Percentiles rank a stretch among this genome's conserved stretches.
Evolutionary conservation across 1,140 invertebrate genomes (phyloP).

Genomic region (Diorhabda carinulata): DNA sequence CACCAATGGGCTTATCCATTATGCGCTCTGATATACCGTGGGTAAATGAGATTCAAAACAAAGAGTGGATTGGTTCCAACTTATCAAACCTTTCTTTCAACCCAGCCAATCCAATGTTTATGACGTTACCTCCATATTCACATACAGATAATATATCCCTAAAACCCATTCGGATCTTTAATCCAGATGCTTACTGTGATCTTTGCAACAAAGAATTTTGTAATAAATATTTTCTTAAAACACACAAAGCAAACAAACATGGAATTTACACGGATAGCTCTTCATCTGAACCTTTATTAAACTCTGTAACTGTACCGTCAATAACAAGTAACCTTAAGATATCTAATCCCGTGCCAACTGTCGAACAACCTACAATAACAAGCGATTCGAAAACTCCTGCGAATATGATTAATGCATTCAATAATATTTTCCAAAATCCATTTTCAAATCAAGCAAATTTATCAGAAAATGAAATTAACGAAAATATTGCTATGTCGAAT

Average conservation of each 20-base stretch:
- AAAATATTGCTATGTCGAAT: constrained; percentile 33
- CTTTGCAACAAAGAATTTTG: constrained; percentile 99
- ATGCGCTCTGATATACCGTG: constrained; percentile 35
- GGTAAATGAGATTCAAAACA: constrained; percentile 38
- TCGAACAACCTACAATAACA: constrained; percentile 48
- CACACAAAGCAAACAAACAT: constrained; percentile 93
- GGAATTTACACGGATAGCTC: constrained; percentile 74
- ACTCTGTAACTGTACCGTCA: constrained; percentile 46
- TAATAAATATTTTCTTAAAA: constrained; percentile 99
- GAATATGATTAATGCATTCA: constrained; percentile 36
- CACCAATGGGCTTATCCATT: constrained; percentile 34
- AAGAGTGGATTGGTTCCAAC: constrained; percentile 42
- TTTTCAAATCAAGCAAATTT: constrained; percentile 30
- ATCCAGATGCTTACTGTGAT: constrained; percentile 93
- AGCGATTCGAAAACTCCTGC: constrained; percentile 38
- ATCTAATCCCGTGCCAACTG: constrained; percentile 43
- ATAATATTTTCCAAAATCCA: constrained; percentile 32
- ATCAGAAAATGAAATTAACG: constrained; percentile 32
- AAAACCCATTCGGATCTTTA: constrained; percentile 79
- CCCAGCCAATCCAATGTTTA: constrained; percentile 44
- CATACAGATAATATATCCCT: constrained; percentile 53
- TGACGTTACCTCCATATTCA: constrained; percentile 47
- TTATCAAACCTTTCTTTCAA: constrained; percentile 40
- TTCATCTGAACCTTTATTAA: constrained; percentile 41
- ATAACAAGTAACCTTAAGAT: constrained; percentile 37